Conservation (phyloP, 2,113 vertebrate genomes). For the Nothobranchius kuhntae region DNA sequence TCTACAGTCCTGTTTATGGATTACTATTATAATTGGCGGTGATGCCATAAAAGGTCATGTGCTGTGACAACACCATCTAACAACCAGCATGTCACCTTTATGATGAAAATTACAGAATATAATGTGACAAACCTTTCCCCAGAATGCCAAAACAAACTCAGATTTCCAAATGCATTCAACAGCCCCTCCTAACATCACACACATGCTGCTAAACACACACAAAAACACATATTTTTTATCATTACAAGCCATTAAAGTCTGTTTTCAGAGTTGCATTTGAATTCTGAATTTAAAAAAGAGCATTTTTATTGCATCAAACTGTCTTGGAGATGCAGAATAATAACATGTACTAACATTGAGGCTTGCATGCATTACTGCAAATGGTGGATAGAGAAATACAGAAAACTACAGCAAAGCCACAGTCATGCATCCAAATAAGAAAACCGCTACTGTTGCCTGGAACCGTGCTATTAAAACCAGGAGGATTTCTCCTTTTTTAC, state of each 20-base stretch:
- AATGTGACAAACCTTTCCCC: neutral
- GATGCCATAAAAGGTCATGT: constrained; percentile 10
- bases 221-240: neutral
- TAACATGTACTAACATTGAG: constrained; percentile 47
- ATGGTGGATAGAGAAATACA: constrained; percentile 49
- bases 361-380: constrained; percentile 73
- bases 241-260: neutral
- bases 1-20: neutral
- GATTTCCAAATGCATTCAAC: constrained; percentile 8
- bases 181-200: constrained; percentile 22
- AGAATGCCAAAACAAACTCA: constrained; percentile 22
- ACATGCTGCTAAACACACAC: constrained; percentile 10
- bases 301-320: constrained; percentile 13
- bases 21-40: constrained; percentile 7
- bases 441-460: constrained; percentile 59
- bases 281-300: constrained; percentile 8
- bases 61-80: constrained; percentile 5
- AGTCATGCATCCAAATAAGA: constrained; percentile 56
- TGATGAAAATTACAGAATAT: neutral
- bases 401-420: constrained; percentile 54
- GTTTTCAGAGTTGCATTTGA: constrained; percentile 44
- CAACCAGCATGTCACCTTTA: constrained; percentile 11
- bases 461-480: constrained; percentile 50
- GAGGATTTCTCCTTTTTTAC: constrained; percentile 32
- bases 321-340: constrained; percentile 30